Conservation (phyloP, 2,888 invertebrate species). For the Chouioia cunea region DNA sequence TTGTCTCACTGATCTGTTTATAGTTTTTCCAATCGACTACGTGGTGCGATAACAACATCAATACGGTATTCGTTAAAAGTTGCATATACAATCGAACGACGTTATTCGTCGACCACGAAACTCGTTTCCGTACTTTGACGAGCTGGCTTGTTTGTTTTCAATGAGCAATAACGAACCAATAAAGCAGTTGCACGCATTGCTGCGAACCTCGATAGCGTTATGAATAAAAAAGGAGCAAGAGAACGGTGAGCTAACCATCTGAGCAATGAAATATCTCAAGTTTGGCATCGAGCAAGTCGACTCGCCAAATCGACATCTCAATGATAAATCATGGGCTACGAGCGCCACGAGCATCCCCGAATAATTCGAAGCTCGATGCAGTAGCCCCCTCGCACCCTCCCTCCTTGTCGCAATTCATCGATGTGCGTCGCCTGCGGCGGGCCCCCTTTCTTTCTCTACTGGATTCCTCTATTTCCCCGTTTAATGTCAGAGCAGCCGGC, state of each 20-base stretch:
- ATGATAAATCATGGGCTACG: conserved; percentile 31
- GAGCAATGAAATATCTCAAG: conserved; percentile 29
- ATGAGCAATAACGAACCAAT: too few relatives aligned
- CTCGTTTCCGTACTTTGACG: too few relatives aligned
- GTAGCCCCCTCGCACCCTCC: not conserved
- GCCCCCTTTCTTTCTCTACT: conserved; percentile 4
- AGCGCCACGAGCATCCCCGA: not conserved
- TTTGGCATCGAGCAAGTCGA: not conserved
- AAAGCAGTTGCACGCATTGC: too few relatives aligned
- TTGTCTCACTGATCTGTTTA: too few relatives aligned
- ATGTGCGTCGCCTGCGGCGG: conserved; percentile 19
- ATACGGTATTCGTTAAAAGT: too few relatives aligned
- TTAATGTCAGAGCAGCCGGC: conserved; percentile 23
- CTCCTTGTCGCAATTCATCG: conserved; percentile 24
- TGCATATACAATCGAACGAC: too few relatives aligned
- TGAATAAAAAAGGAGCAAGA: not conserved
- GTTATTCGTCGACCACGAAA: too few relatives aligned
- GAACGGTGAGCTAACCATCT: not conserved
- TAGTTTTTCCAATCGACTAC: too few relatives aligned
- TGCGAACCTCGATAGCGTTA: too few relatives aligned
- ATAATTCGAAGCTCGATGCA: conserved; percentile 5
- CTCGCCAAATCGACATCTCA: conserved; percentile 22
- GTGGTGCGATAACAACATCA: too few relatives aligned
- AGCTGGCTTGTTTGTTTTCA: too few relatives aligned
- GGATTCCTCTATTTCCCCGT: conserved; percentile 35